Evolutionary conservation across 2,113 vertebrate genomes (phyloP).

Genomic region (Dromaius novaehollandiae): DNA sequence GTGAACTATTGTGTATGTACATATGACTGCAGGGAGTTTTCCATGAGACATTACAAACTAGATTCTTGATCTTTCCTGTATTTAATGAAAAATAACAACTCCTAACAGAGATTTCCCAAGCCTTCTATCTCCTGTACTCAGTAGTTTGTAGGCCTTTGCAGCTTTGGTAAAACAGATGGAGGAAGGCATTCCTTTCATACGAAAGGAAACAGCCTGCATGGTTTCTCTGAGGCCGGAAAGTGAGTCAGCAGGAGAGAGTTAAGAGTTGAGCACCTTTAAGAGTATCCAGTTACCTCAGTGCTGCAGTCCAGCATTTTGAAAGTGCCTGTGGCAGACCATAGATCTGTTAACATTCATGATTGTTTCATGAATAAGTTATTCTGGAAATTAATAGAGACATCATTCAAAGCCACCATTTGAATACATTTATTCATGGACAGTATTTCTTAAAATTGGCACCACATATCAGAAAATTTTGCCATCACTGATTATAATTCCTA

Average conservation of each 20-base stretch:
- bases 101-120: not conserved
- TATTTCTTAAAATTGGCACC: slow-evolving; percentile 2
- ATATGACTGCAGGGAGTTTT: not conserved
- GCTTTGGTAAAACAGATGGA: not conserved
- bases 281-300: not conserved
- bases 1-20: not conserved
- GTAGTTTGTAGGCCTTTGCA: not conserved
- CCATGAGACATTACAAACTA: not conserved
- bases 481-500: not conserved
- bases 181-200: not conserved
- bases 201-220: not conserved
- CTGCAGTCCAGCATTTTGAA: not conserved
- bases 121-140: not conserved
- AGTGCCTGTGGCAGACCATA: not conserved
- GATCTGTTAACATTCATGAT: not conserved
- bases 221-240: not conserved
- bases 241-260: not conserved
- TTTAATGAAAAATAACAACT: not conserved
- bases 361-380: not conserved
- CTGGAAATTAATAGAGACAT: slow-evolving; percentile 34
- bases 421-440: slow-evolving; percentile 2
- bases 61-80: not conserved
- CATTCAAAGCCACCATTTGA: not conserved
- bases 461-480: not conserved
- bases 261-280: not conserved